A percentile compares a stretch with the other conserved stretches of the same genome.
These are phyloP conservation scores for Sphaerophoria taeniata DNA, from an alignment of 2,888 invertebrate genomes.

Conservation along the genomic window DNA sequence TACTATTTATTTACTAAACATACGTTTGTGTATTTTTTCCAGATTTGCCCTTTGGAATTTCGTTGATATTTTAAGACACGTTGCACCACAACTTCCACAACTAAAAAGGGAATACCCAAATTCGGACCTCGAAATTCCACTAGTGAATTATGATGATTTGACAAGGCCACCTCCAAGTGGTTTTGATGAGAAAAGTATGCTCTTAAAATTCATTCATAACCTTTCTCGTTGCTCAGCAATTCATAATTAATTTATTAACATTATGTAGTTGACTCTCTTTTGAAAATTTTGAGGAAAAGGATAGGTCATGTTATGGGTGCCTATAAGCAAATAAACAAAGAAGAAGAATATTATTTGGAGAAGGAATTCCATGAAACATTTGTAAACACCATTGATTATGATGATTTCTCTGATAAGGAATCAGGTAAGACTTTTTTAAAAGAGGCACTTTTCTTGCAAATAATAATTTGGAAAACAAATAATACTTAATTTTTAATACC, in stretches of 20 bases:
- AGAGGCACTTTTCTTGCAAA: background rate
- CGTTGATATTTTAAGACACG: slow-evolving; percentile 79
- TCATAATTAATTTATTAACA: background rate
- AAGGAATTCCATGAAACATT: slow-evolving; percentile 78
- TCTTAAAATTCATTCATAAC: background rate
- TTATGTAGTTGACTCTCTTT: slow-evolving; percentile 77
- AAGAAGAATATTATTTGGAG: slow-evolving; percentile 50
- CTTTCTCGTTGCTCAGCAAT: background rate
- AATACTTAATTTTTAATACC: background rate
- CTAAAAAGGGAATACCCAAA: slow-evolving; percentile 78
- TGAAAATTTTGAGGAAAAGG: slow-evolving; percentile 78
- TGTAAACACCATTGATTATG: slow-evolving; percentile 74
- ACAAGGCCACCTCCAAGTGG: slow-evolving; percentile 79
- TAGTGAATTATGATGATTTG: slow-evolving; percentile 80
- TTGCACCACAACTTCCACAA: slow-evolving; percentile 77
- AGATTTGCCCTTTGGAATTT: slow-evolving; percentile 80
- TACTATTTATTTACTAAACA: too few relatives aligned
- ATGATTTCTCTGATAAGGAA: slow-evolving; percentile 60
- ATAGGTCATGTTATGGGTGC: slow-evolving; percentile 77
- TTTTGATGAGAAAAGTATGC: slow-evolving; percentile 80
- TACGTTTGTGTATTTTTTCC: background rate
- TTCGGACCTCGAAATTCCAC: slow-evolving; percentile 79
- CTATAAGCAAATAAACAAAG: slow-evolving; percentile 74
- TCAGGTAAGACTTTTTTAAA: slow-evolving; percentile 36
- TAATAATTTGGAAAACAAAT: too few relatives aligned